Evolutionary conservation across 2,797 vertebrate species (phyloP).

Genomic region (Pseudotriccus pelzelni): DNA sequence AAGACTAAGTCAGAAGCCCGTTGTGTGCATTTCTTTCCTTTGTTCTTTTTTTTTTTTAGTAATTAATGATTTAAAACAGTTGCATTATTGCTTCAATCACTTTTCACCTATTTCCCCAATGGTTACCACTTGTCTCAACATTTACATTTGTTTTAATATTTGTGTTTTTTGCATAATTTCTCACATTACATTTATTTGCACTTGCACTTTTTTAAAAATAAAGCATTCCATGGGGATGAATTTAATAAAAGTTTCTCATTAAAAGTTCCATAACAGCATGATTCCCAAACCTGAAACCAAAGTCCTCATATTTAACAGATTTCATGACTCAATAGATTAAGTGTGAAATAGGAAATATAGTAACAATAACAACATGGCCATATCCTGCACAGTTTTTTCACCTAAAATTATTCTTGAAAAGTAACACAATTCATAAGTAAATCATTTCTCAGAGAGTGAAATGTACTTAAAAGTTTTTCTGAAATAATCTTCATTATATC

Average conservation of each 20-base stretch:
- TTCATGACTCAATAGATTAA: conserved; percentile 64
- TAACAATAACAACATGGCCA: conserved; percentile 41
- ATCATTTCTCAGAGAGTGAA: conserved; percentile 1
- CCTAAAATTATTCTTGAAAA: conserved; percentile 57
- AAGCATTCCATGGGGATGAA: conserved; percentile 39
- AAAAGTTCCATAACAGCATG: conserved; percentile 40
- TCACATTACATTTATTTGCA: conserved; percentile 66
- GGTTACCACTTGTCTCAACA: conserved; percentile 11
- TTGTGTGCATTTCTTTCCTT: neutral
- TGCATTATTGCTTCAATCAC: conserved; percentile 15
- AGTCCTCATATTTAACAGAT: conserved; percentile 47
- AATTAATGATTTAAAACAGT: conserved; percentile 43
- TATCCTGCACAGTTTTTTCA: conserved; percentile 53
- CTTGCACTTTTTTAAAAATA: conserved; percentile 12
- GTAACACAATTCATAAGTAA: conserved; percentile 48
- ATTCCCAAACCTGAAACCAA: conserved; percentile 48
- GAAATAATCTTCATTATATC: neutral
- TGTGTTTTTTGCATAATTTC: conserved; percentile 54
- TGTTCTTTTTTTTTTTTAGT: neutral
- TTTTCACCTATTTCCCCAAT: conserved; percentile 57
- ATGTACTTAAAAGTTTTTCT: neutral
- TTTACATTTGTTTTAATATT: conserved; percentile 35
- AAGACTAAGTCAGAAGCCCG: neutral
- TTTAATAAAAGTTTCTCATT: conserved; percentile 63
- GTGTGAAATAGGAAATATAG: conserved; percentile 66